Evolutionary conservation across 2,113 vertebrate genomes (phyloP), one percentile per base, ranked within the genome.

Genomic region (Hystrix cristata): DNA sequence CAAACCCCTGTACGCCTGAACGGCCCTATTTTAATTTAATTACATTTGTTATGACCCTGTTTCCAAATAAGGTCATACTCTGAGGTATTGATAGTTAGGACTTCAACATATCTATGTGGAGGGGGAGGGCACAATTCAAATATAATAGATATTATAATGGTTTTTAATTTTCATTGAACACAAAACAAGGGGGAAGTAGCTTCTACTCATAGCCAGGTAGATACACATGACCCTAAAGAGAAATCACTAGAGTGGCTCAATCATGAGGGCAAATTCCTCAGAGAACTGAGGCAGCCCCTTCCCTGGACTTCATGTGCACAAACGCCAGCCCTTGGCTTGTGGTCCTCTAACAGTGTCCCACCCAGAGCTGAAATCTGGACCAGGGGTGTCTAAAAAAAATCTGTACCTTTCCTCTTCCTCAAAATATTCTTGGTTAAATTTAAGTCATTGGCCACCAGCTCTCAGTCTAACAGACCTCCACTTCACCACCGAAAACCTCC

Each of bases 61-160:
- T 82, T 91, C 48, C 87, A 93, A 81, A 88, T n/a, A 64, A 65
- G 65, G 51, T 74, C 87, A 55, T 25, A 27, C 62, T 87, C 38
- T 19, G 34, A 60, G 62, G 11, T 12, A 15, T 48, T 59, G 23
- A 7, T 51, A 29, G 11, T 65, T 34, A 81, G 76, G 65, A 38
- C 29, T n/a, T 46, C 83, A 71, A 29, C 2, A 0, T 59, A 91
- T 43, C 82, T 88, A 21, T 69, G 92, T 86, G 16, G 1, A 10
- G n/a, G n/a, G 18, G 19, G 46, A 34, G 18, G 19, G 46, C 38
- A 71, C 13, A 43, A n/a, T 72, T 72, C 25, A 82, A 34, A 19
- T 5, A 1, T 78, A 78, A 89, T 71, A 87, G 55, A 89, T 87
- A 57, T n/a, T 19, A 25, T 8, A 18, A 64, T 80, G n/a, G 14